Percentiles rank a stretch among this genome's conserved stretches.
Evolutionary conservation across 1,140 invertebrate genomes (phyloP).

Genomic region (Lerema accius): DNA sequence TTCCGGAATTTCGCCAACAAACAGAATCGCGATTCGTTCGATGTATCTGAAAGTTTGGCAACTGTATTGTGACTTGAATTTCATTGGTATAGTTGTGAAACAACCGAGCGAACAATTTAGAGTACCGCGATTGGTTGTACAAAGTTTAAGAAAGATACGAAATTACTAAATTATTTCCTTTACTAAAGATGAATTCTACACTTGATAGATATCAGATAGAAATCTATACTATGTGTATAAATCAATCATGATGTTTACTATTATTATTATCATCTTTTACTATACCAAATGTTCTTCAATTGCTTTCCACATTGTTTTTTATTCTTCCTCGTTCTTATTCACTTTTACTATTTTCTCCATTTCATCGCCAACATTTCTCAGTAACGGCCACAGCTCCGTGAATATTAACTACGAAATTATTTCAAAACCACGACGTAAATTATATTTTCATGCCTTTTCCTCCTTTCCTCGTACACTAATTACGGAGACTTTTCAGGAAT

Average conservation of each 20-base stretch:
- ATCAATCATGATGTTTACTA: too few species aligned
- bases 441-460: background rate
- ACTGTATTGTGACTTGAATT: background rate
- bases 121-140: too few species aligned
- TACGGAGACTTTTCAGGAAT: background rate
- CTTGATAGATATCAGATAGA: too few species aligned
- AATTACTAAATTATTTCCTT: background rate
- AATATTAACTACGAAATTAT: background rate
- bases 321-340: background rate
- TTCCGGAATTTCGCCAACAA: background rate
- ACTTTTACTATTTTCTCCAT: background rate
- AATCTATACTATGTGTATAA: too few species aligned
- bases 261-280: too few species aligned
- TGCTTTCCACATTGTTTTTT: background rate
- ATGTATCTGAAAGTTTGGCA: conserved; percentile 2
- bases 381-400: background rate
- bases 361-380: background rate
- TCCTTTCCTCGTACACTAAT: background rate
- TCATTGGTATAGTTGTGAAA: background rate
- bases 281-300: too few species aligned
- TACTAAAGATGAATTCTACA: background rate
- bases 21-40: background rate
- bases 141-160: background rate
- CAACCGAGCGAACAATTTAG: background rate
- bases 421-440: background rate